Evolutionary conservation across 2,113 vertebrate species (phyloP), one percentile per base, ranked within the genome.

Genomic region (Podarcis muralis): DNA sequence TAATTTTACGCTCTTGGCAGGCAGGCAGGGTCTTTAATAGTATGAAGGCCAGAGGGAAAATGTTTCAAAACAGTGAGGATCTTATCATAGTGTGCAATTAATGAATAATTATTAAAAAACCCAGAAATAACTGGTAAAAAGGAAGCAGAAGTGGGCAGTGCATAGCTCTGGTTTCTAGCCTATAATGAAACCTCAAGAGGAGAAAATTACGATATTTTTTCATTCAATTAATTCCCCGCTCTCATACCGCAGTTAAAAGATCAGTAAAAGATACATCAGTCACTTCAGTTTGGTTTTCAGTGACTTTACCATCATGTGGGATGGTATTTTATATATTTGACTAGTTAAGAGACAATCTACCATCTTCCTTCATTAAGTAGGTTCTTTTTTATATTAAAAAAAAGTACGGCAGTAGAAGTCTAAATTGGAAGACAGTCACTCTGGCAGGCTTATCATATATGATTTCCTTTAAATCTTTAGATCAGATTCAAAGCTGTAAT

Each of bases 101-200:
- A 97, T 96, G 97, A 97, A 97, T 97, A 97, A 96, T 97, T 96
- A 97, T 97, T 97, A 1, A 35, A 97, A 97, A 97, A 96, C 40
- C 93, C 95, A 96, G 95, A 97, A 97, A 96, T 96, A 96, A 95
- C 97, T 96, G 87, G 69, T 93, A 94, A 96, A 74, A 94, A 97
- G 89, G 91, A 95, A 93, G 95, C 93, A 95, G 91, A 95, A 96
- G 92, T 91, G 95, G 90, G 93, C 91, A 93, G 35, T 78, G 90
- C 86, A 93, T 74, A 96, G 91, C 95, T 96, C 90, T 95, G 92
- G 88, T 96, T 96, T 93, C 35, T 27, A 94, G 90, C 92, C 93
- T 95, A 71, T 95, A 96, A 96, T 95, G 96, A 97, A 97, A 96
- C 92, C 94, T 96, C 96, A 68, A 62, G 95, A 94, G 95, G 95